A percentile compares a stretch with the other conserved stretches of the same genome.
Conservation (phyloP, 2,113 vertebrate genomes). For the Sebastes fasciatus region DNA sequence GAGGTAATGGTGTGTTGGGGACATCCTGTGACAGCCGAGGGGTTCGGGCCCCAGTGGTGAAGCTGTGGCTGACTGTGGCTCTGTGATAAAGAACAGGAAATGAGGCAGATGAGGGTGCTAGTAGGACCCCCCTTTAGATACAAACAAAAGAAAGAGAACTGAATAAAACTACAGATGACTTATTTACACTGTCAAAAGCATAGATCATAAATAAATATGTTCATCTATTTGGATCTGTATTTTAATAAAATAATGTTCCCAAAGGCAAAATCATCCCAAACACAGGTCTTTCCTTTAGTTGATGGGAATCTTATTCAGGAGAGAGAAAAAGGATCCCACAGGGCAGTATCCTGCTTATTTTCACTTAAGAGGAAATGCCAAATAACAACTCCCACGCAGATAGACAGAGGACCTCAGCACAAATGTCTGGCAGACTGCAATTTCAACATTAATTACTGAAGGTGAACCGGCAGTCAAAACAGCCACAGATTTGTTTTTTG, state of each 20-base stretch:
- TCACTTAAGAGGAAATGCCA: slow-evolving; percentile 48
- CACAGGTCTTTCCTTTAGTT: slow-evolving; percentile 7
- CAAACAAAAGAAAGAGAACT: slow-evolving; percentile 49
- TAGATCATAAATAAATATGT: slow-evolving; percentile 20
- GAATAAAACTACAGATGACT: slow-evolving; percentile 42
- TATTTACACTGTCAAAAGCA: slow-evolving; percentile 27
- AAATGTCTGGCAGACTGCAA: slow-evolving; percentile 54
- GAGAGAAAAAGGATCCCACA: slow-evolving; percentile 41
- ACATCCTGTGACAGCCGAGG: slow-evolving; percentile 50
- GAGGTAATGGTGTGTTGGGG: slow-evolving; percentile 53
- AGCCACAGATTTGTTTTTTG: slow-evolving; percentile 54
- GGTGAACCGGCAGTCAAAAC: slow-evolving; percentile 74
- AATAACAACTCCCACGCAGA: slow-evolving; percentile 60
- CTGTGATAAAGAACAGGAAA: slow-evolving; percentile 51
- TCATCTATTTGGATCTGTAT: slow-evolving; percentile 17
- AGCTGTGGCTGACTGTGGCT: slow-evolving; percentile 27
- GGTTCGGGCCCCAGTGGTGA: slow-evolving; percentile 18
- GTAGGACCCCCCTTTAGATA: slow-evolving; percentile 48
- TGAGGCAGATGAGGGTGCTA: slow-evolving; percentile 27
- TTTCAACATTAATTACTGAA: slow-evolving; percentile 71
- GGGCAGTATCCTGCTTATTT: slow-evolving; percentile 46
- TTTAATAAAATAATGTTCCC: slow-evolving; percentile 35
- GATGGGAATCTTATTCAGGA: slow-evolving; percentile 35
- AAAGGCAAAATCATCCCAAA: slow-evolving; percentile 23
- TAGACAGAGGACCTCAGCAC: slow-evolving; percentile 55